A percentile compares a stretch with the other conserved stretches of the same genome.
Evolutionary conservation across 2,113 vertebrate species (phyloP).

Genomic region (Urocitellus parryii): DNA sequence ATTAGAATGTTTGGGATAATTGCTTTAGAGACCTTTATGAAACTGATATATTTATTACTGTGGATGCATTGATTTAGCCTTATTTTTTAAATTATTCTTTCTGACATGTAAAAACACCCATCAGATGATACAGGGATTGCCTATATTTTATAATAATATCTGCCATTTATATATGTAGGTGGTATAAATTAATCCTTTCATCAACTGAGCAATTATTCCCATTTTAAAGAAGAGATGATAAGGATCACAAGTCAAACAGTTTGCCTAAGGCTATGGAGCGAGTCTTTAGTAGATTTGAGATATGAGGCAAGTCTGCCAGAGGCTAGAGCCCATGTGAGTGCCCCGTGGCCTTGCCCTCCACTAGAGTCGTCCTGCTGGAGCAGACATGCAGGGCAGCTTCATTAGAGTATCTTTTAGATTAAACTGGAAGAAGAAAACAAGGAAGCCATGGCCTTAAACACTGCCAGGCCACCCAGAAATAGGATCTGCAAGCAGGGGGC

Average conservation of each 20-base stretch:
- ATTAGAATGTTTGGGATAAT: background rate
- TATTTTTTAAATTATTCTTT: slow-evolving; percentile 39
- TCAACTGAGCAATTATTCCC: background rate
- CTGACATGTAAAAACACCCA: background rate
- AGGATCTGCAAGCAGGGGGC: background rate
- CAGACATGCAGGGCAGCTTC: background rate
- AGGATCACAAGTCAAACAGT: background rate
- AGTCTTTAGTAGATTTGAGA: background rate
- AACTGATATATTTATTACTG: background rate
- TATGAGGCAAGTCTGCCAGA: background rate
- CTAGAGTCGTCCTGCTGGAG: background rate
- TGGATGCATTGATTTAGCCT: background rate
- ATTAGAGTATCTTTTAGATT: background rate
- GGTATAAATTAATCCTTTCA: slow-evolving; percentile 10
- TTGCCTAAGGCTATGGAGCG: background rate
- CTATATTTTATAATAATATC: background rate
- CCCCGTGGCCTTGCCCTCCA: fast-evolving
- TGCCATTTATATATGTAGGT: background rate
- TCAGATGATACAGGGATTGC: background rate
- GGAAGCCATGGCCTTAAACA: background rate
- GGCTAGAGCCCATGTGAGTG: background rate
- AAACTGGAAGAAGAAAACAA: background rate
- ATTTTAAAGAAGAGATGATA: slow-evolving; percentile 40
- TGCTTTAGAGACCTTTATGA: background rate
- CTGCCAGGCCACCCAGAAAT: background rate